Evolutionary conservation across 1,140 invertebrate genomes (phyloP).

Genomic region (Euborellia annulipes): DNA sequence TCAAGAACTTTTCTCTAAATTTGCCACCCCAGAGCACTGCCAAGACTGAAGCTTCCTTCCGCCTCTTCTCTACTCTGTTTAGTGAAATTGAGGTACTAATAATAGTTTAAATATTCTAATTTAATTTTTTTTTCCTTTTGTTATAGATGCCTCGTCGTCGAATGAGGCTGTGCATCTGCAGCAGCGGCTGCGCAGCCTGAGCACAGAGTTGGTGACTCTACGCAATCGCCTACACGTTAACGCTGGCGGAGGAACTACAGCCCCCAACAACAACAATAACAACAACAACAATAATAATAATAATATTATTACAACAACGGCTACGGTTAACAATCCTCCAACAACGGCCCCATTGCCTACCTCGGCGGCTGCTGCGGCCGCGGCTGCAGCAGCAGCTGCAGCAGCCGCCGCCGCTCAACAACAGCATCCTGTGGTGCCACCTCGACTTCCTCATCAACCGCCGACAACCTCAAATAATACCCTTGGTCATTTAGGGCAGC

Average conservation of each 20-base stretch:
- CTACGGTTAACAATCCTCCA: constrained; percentile 14
- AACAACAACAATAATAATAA: constrained; percentile 6
- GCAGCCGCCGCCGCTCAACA: constrained; percentile 2
- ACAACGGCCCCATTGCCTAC: constrained; percentile 19
- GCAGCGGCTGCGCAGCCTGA: constrained; percentile 71
- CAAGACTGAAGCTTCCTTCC: too few species aligned
- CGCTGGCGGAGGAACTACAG: constrained; percentile 30
- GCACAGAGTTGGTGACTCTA: constrained; percentile 75
- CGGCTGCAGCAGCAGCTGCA: constrained; percentile 3
- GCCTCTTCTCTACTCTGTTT: too few species aligned
- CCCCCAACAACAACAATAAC: constrained; percentile 12
- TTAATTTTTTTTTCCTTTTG: constrained; percentile 10
- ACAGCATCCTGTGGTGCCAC: constrained; percentile 3
- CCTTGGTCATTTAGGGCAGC: not conserved
- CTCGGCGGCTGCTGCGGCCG: constrained; percentile 1
- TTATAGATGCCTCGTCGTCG: constrained; percentile 78
- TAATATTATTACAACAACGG: not conserved
- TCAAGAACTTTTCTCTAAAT: too few species aligned
- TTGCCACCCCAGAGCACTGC: too few species aligned
- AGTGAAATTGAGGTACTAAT: too few species aligned
- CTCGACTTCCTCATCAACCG: not conserved
- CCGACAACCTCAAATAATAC: not conserved
- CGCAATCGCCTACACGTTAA: constrained; percentile 63
- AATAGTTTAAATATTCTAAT: not conserved
- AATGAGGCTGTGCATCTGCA: constrained; percentile 85